Base-by-base conservation (phyloP, 2,888 invertebrate species). In the Drymonia ruficornis region DNA sequence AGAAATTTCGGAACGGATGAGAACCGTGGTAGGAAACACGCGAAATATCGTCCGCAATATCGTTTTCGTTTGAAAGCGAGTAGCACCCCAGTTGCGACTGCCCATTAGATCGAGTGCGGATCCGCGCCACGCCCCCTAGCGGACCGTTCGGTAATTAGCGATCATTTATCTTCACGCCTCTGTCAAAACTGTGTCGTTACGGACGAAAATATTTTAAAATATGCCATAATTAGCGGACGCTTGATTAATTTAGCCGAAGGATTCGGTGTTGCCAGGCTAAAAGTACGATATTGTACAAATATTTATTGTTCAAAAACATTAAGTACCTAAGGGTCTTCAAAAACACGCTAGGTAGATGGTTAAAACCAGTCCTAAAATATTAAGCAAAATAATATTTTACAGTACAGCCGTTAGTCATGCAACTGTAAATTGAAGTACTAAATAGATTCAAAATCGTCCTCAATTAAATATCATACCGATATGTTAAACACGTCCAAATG, bases 131-230 rank as follows among this genome's bases (percentile, higher is more conserved):
- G 80, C 83, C 83, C 74, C 70, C 76, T 68, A 62, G 67, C 78
- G 73, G 71, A 67, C 83, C 72, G 74, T 78, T 74, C 67, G 72
- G 81, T 84, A 87, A 88, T 88, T 85, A 89, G 72, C 76, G 78
- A 83, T 88, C 89, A 89, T 91, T 87, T 86, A 91, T 91, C 89
- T 87, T 85, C 74, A 74, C 74, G 68, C 83, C 80, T 84, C 86
- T 88, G 91, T 91, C 91, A 90, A 91, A 91, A 91, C 85, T 84
- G 80, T 91, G 90, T 91, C 89, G 83, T 79, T 84, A 72, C 63
- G 60, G 73, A 79, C 78, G 74, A 87, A 87, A 90, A 86, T 85
- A 87, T 86, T 87, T 83, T 83, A 81, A 84, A 85, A 83, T 76
- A 82, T 75, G 81, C 86, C 86, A 84, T 86, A 86, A 88, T 88